phyloP scores from a whole-genome alignment of 2,113 vertebrate genomes.

The Pao palembangensis region DNA sequence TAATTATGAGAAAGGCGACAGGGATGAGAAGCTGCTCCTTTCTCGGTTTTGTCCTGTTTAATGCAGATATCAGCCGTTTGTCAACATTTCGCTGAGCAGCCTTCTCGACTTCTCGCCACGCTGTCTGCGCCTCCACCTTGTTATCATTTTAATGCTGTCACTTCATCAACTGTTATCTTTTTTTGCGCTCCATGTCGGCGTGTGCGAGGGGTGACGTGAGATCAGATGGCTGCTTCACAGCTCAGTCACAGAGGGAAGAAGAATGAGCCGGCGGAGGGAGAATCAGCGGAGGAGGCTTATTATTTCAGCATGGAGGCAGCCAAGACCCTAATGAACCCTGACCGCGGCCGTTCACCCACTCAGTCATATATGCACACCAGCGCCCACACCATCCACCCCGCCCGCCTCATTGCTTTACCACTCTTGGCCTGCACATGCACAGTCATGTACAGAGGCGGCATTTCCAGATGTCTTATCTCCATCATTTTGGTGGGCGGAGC shows the following conservation, averaged over 20 bases:
- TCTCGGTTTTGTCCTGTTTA: slow-evolving; percentile 5
- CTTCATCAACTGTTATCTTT: slow-evolving; percentile 56
- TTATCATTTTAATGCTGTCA: slow-evolving; percentile 50
- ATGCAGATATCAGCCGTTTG: slow-evolving; percentile 6
- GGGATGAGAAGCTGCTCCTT: slow-evolving; percentile 40
- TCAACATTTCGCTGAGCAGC: not conserved
- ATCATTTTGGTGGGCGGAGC: slow-evolving; percentile 56
- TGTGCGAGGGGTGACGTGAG: slow-evolving; percentile 44
- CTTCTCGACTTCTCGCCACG: slow-evolving; percentile 21
- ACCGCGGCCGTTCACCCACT: slow-evolving; percentile 59
- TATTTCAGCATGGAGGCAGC: slow-evolving; percentile 75
- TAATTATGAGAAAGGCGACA: slow-evolving; percentile 46
- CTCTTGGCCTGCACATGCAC: slow-evolving; percentile 12
- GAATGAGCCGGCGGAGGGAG: slow-evolving; percentile 4
- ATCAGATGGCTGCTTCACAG: slow-evolving; percentile 50
- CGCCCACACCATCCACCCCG: slow-evolving; percentile 50
- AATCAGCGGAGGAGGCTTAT: slow-evolving; percentile 59
- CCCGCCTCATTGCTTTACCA: slow-evolving; percentile 38
- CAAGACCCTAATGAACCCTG: slow-evolving; percentile 78
- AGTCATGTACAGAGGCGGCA: slow-evolving; percentile 5
- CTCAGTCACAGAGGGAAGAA: slow-evolving; percentile 18
- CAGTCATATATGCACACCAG: slow-evolving; percentile 51
- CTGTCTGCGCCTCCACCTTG: slow-evolving; percentile 1
- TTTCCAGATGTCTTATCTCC: slow-evolving; percentile 67
- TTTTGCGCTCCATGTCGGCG: slow-evolving; percentile 50